phyloP scores from a whole-genome alignment of 1,140 invertebrate species.

The Drosophila parabipectinata region DNA sequence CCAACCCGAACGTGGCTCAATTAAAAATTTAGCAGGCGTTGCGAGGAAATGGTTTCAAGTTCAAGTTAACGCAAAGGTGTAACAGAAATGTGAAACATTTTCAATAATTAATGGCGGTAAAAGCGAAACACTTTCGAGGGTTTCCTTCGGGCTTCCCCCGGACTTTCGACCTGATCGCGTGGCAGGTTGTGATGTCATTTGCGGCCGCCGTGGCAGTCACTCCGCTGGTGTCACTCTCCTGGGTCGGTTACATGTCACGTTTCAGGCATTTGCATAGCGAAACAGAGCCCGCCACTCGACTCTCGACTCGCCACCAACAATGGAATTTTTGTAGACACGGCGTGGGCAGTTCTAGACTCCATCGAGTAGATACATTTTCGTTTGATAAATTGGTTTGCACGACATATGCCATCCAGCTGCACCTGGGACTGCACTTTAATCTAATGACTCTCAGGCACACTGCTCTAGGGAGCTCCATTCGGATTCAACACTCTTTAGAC shows the following conservation, averaged over 20 bases:
- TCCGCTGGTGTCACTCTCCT: slow-evolving; percentile 4
- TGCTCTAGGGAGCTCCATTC: slow-evolving; percentile 30
- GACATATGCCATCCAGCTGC: slow-evolving; percentile 60
- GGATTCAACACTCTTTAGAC: neutral
- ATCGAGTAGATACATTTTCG: slow-evolving; percentile 30
- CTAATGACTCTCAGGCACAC: slow-evolving; percentile 54
- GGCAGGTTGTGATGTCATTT: slow-evolving; percentile 46
- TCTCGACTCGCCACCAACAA: slow-evolving; percentile 31
- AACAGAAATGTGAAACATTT: slow-evolving; percentile 51
- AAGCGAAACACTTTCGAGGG: slow-evolving; percentile 47
- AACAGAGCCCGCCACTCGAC: slow-evolving; percentile 19
- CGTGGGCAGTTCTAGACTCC: slow-evolving; percentile 52
- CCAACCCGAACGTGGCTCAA: slow-evolving; percentile 57
- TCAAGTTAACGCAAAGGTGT: slow-evolving; percentile 62
- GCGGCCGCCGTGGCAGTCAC: slow-evolving; percentile 30
- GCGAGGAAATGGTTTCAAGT: slow-evolving; percentile 69
- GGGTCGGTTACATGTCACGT: slow-evolving; percentile 67
- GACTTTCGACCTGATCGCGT: slow-evolving; percentile 17
- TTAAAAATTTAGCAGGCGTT: slow-evolving; percentile 51
- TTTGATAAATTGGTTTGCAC: slow-evolving; percentile 60
- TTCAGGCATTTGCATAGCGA: slow-evolving; percentile 71
- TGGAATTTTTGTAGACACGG: slow-evolving; percentile 53
- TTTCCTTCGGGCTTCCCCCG: neutral
- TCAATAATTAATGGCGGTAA: slow-evolving; percentile 49
- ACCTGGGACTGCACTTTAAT: slow-evolving; percentile 65